phyloP scores from a whole-genome alignment of 2,888 invertebrate species.

The Sphinx pinastri region DNA sequence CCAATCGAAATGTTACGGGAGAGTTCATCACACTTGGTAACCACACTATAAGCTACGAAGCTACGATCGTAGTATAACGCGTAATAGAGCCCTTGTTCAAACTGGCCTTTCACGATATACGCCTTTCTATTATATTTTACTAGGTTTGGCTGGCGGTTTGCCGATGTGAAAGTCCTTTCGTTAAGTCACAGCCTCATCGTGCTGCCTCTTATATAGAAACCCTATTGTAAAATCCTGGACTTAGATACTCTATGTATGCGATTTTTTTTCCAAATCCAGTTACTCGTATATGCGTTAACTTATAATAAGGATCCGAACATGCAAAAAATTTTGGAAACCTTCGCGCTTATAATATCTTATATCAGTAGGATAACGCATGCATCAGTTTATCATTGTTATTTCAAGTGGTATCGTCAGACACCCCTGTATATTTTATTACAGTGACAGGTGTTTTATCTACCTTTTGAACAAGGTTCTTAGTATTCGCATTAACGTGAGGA shows the following conservation, averaged over 20 bases:
- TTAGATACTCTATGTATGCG: no score
- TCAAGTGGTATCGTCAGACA: background rate
- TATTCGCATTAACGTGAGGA: background rate
- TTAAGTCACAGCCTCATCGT: no score
- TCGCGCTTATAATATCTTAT: no score
- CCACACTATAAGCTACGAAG: conserved; percentile 4
- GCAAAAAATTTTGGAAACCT: no score
- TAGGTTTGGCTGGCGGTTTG: no score
- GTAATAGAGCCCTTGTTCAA: conserved; percentile 17
- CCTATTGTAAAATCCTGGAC: no score
- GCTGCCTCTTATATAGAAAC: no score
- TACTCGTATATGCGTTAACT: no score
- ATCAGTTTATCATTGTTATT: background rate
- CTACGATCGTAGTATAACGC: conserved; percentile 4
- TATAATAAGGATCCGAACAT: no score
- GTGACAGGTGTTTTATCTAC: conserved; percentile 6
- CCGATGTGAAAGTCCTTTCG: no score
- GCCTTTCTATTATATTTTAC: conserved; percentile 1
- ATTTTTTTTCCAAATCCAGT: no score
- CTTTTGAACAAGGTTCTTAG: background rate
- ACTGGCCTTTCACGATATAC: conserved; percentile 8
- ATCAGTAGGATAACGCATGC: background rate
- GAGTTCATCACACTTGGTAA: conserved; percentile 48
- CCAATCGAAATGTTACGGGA: conserved; percentile 45
- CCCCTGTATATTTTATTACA: background rate